Evolutionary conservation across 2,888 invertebrate species (phyloP).

Genomic region (Oscheius sp.): DNA sequence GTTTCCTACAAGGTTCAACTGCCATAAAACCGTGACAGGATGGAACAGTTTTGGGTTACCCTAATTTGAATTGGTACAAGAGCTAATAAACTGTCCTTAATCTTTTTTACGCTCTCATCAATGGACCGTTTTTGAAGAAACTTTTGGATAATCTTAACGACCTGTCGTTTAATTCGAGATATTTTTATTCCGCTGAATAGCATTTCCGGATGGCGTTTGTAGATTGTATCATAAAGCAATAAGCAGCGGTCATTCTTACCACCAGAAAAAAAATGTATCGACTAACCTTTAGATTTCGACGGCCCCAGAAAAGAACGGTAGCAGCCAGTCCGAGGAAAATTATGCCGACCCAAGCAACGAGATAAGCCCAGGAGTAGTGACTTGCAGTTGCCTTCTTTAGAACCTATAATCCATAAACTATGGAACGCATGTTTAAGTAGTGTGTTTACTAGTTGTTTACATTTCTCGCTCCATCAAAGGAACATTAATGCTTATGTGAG

Average conservation of each 20-base stretch:
- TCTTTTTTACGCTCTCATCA: background rate
- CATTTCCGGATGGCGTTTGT: background rate
- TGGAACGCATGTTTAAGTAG: background rate
- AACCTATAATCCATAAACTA: constrained; percentile 46
- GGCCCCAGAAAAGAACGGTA: constrained; percentile 60
- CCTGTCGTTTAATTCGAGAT: background rate
- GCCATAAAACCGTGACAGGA: too few species aligned
- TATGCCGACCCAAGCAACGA: constrained; percentile 95
- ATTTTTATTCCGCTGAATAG: too few species aligned
- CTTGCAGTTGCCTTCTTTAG: constrained; percentile 59
- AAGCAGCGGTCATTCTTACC: background rate
- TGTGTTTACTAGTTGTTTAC: background rate
- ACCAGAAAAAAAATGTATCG: background rate
- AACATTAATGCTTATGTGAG: background rate
- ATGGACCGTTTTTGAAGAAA: too few species aligned
- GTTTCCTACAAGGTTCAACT: too few species aligned
- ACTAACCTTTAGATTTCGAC: constrained; percentile 63
- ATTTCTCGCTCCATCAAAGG: background rate
- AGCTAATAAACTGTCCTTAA: constrained; percentile 3
- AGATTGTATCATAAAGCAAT: background rate
- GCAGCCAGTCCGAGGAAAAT: constrained; percentile 82
- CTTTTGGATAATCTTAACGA: too few species aligned
- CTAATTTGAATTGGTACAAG: constrained; percentile 8
- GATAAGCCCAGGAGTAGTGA: constrained; percentile 92
- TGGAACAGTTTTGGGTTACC: too few species aligned